Evolutionary conservation across 2,113 vertebrate genomes (phyloP).

Genomic region (Mirounga angustirostris): DNA sequence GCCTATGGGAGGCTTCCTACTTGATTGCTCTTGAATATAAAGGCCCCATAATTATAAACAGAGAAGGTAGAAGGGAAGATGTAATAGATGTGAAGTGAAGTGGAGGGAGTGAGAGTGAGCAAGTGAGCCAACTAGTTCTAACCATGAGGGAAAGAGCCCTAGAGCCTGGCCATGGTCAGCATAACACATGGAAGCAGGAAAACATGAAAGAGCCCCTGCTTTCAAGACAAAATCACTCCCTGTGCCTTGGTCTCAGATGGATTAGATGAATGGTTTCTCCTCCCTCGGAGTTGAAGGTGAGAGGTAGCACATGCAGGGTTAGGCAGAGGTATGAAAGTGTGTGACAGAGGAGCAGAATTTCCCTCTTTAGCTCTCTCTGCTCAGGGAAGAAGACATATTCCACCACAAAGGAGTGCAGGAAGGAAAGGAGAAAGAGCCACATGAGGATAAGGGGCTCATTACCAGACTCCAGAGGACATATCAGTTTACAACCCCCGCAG

Average conservation of each 20-base stretch:
- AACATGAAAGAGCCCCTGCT: not conserved
- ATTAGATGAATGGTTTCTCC: not conserved
- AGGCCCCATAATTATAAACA: not conserved
- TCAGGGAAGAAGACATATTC: not conserved
- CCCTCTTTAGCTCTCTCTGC: not conserved
- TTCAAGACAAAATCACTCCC: not conserved
- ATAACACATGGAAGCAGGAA: rapidly evolving
- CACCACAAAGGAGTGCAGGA: not conserved
- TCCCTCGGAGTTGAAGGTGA: not conserved
- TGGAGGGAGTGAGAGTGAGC: not conserved
- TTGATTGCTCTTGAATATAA: not conserved
- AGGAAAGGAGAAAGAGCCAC: not conserved
- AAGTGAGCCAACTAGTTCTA: not conserved
- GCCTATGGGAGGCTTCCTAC: not conserved
- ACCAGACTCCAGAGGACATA: not conserved
- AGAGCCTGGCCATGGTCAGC: not conserved
- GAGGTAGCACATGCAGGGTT: not conserved
- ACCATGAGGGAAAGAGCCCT: not conserved
- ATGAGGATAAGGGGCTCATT: not conserved
- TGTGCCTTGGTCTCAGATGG: not conserved
- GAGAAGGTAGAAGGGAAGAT: not conserved
- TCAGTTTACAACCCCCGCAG: not conserved
- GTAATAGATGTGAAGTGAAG: not conserved
- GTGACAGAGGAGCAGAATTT: not conserved
- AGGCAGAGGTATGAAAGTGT: not conserved